phyloP scores from a whole-genome alignment of 2,797 vertebrate species.

The Myripristis jacobus region DNA sequence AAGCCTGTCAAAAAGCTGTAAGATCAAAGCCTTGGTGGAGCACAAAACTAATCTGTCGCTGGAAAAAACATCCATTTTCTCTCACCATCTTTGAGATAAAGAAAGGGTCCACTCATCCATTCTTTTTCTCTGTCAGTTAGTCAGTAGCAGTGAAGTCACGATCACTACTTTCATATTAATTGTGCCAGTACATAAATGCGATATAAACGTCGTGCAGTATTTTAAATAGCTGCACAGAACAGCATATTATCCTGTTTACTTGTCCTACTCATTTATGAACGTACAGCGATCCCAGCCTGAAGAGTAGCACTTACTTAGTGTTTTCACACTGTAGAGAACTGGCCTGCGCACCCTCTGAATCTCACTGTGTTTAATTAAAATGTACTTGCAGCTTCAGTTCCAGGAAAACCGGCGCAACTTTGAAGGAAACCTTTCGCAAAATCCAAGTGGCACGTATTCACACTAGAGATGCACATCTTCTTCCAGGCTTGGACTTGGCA shows the following conservation, averaged over 20 bases:
- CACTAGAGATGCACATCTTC: too few species aligned
- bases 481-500: too few species aligned
- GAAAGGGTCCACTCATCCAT: conserved; percentile 38
- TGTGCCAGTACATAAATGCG: too few species aligned
- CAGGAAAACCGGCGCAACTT: too few species aligned
- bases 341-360: too few species aligned
- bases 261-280: not conserved
- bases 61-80: conserved; percentile 51
- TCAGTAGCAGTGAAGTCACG: conserved; percentile 6
- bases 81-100: conserved; percentile 45
- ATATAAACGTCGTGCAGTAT: not conserved
- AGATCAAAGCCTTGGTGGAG: conserved; percentile 73
- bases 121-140: conserved; percentile 34
- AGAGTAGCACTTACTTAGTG: not conserved
- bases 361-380: too few species aligned
- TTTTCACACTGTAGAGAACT: not conserved
- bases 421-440: too few species aligned
- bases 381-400: too few species aligned
- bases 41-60: conserved; percentile 76
- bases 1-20: conserved; percentile 74
- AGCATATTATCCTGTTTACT: not conserved
- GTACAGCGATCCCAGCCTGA: not conserved
- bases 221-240: not conserved
- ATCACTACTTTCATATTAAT: conserved; percentile 15
- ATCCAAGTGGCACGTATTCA: too few species aligned